Base-by-base conservation (phyloP, 2,888 invertebrate genomes). In the Drosophila sordidula region DNA sequence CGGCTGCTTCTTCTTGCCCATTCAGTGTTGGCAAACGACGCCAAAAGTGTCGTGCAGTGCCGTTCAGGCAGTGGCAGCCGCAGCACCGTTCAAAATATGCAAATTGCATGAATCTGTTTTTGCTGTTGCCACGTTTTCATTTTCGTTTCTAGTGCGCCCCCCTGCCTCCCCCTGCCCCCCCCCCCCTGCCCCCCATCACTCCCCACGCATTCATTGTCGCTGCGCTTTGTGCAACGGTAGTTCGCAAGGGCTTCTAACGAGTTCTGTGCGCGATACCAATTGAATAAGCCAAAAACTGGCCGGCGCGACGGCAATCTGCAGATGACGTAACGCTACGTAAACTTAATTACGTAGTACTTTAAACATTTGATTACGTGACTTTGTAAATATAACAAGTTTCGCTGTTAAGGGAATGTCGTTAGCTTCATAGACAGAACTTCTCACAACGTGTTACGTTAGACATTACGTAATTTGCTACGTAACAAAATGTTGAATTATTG, bases 91-190 rank as follows among this genome's bases (percentile, higher is more conserved):
- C 65, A 68, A 86, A 86, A 87, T 86, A 83, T 87, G 88, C 83
- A 87, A 83, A 83, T 85, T 87, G 77, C 68, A 85, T 70, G 83
- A 88, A 82, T 85, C 86, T 87, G 75, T 68, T 66, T 69, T 78
- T 52, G 57, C 75, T 66, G 62, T 61, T 75, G 64, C 62, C 66
- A 57, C 69, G 59, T 71, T 74, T 66, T 64, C 55, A 63, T 59
- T 70, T 58, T 36, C 36, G 32, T 55, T 68, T 38, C 56, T 71
- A 38, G 39, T 67, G 29, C 41, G 4, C 22, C 25, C n/a, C 25
- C 25, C 29, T 12, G 16, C 26, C 3, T 1, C 0, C 16, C 3
- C 4, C 39, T 1, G 1, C 9, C 2, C 38, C 6, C 0, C 1
- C 11, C 18, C n/a, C 8, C 18, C n/a, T 5, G 2, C 8, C 18